Evolutionary conservation across 2,113 vertebrate species (phyloP).

Genomic region (Argyrosomus japonicus): DNA sequence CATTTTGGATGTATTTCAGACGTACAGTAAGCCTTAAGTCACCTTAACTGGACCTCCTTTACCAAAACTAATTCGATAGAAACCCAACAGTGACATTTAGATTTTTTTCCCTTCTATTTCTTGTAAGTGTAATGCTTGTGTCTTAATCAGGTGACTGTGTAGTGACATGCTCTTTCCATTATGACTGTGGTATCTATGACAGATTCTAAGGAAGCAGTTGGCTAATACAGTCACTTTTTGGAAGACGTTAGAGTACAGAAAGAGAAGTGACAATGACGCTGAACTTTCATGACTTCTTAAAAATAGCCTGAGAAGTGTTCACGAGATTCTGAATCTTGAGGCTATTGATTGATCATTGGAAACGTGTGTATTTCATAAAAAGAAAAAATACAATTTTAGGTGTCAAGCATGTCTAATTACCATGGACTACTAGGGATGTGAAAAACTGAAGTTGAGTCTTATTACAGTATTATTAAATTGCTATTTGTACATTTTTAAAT

Average conservation of each 20-base stretch:
- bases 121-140: background rate
- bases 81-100: background rate
- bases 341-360: background rate
- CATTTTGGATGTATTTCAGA: background rate
- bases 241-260: background rate
- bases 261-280: background rate
- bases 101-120: background rate
- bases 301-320: background rate
- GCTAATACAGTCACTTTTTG: background rate
- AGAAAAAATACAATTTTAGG: background rate
- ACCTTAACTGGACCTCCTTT: no score
- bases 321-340: background rate
- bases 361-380: background rate
- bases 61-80: background rate
- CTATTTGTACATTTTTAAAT: background rate
- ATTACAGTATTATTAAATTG: background rate
- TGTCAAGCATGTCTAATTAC: background rate
- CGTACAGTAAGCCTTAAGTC: background rate
- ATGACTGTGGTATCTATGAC: background rate
- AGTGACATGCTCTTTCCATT: background rate
- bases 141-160: background rate
- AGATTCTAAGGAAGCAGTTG: background rate
- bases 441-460: background rate
- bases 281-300: background rate
- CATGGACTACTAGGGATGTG: background rate